phyloP scores from a whole-genome alignment of 2,797 vertebrate genomes.

The Epinephelus malabaricus region DNA sequence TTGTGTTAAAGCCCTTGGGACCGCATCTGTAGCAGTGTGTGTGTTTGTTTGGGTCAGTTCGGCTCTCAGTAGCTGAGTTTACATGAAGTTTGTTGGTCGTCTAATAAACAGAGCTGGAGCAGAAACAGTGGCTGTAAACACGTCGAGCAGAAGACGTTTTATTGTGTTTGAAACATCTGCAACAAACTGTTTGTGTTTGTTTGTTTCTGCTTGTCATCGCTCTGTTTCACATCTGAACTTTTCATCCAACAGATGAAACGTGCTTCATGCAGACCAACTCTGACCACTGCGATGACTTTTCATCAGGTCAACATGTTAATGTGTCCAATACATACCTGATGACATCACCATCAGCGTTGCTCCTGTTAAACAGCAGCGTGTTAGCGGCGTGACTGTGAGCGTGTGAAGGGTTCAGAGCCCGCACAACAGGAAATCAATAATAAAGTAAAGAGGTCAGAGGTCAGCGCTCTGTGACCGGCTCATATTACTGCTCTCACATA shows the following conservation, averaged over 20 bases:
- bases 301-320: too few relatives aligned
- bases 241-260: not conserved
- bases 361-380: not conserved
- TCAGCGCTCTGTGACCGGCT: slow-evolving; percentile 3
- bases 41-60: not conserved
- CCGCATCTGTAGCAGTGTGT: too few relatives aligned
- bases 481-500: not conserved
- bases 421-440: slow-evolving; percentile 9
- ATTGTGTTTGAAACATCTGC: slow-evolving; percentile 1
- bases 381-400: not conserved
- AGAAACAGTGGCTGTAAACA: not conserved
- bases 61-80: not conserved
- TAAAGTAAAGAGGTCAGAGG: slow-evolving; percentile 2
- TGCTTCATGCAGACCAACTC: too few relatives aligned
- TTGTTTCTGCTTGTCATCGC: not conserved
- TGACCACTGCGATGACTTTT: too few relatives aligned
- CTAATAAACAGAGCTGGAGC: not conserved
- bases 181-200: not conserved
- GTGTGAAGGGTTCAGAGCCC: not conserved
- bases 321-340: too few relatives aligned
- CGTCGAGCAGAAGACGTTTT: too few relatives aligned
- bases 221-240: not conserved
- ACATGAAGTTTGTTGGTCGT: not conserved
- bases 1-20: too few relatives aligned
- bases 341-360: not conserved